These are phyloP conservation scores for Phytoseiulus persimilis DNA, from an alignment of 2,888 invertebrate genomes.

Conservation along the genomic window DNA sequence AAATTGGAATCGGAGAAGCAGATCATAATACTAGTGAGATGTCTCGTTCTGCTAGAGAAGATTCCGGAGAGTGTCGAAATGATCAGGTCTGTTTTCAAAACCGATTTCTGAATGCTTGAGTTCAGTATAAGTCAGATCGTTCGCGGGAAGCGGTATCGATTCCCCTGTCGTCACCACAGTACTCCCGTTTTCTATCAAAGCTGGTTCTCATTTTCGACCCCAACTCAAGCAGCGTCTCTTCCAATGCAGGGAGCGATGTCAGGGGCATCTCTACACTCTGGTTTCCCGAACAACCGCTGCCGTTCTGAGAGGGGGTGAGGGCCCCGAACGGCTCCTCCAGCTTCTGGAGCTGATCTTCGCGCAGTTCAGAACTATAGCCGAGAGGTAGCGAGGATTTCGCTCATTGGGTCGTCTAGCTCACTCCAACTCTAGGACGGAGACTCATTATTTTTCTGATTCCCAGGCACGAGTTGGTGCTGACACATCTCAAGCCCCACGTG, in stretches of 20 bases:
- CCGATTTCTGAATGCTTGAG: too few relatives aligned
- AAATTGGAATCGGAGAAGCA: conserved; percentile 58
- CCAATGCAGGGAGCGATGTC: not conserved
- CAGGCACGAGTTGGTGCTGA: conserved; percentile 22
- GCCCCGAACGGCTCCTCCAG: conserved; percentile 52
- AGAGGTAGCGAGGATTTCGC: too few relatives aligned
- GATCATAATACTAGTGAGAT: conserved; percentile 69
- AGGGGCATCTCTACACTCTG: conserved; percentile 30
- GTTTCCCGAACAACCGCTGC: conserved; percentile 8
- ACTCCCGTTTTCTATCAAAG: too few relatives aligned
- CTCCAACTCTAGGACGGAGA: too few relatives aligned
- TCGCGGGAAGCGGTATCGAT: too few relatives aligned
- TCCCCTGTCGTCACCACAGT: too few relatives aligned
- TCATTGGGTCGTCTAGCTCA: too few relatives aligned
- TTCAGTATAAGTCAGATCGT: too few relatives aligned
- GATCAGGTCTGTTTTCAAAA: conserved; percentile 42
- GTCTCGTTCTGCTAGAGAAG: conserved; percentile 70
- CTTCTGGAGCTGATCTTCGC: conserved; percentile 68
- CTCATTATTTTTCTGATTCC: not conserved
- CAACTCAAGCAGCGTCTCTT: too few relatives aligned
- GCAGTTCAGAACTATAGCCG: conserved; percentile 59
- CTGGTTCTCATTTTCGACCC: too few relatives aligned
- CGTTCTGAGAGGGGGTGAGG: conserved; percentile 33
- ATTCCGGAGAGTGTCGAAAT: conserved; percentile 77
- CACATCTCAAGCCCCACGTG: conserved; percentile 10